phyloP scores from a whole-genome alignment of 2,888 invertebrate genomes.

The Diabrotica balteata region DNA sequence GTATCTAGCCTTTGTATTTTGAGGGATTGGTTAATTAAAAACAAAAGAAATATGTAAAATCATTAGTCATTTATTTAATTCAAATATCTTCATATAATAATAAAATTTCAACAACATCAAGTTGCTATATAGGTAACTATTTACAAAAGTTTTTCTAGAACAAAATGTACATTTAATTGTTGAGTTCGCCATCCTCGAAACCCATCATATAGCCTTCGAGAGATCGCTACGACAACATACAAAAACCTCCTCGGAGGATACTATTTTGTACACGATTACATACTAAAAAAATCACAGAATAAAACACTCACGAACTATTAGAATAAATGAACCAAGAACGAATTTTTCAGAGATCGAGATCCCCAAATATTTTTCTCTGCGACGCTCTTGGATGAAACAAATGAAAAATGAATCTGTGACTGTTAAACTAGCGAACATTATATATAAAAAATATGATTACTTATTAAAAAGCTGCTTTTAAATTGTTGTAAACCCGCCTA shows the following conservation, averaged over 20 bases:
- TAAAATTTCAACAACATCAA: slow-evolving; percentile 55
- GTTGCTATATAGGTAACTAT: slow-evolving; percentile 58
- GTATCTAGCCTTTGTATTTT: too few relatives aligned
- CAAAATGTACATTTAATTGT: slow-evolving; percentile 52
- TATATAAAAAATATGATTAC: slow-evolving; percentile 8
- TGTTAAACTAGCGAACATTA: slow-evolving; percentile 39
- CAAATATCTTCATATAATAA: slow-evolving; percentile 52
- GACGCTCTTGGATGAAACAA: slow-evolving; percentile 19
- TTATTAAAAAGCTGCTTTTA: slow-evolving; percentile 19
- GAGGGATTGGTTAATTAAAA: too few relatives aligned
- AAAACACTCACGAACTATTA: slow-evolving; percentile 55
- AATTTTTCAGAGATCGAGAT: slow-evolving; percentile 30
- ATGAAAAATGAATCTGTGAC: slow-evolving; percentile 47
- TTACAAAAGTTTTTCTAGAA: slow-evolving; percentile 55
- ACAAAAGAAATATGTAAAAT: slow-evolving; percentile 30
- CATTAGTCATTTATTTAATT: slow-evolving; percentile 47
- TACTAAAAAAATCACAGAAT: slow-evolving; percentile 59
- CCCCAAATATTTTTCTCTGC: not conserved
- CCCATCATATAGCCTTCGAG: slow-evolving; percentile 37
- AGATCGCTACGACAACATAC: slow-evolving; percentile 40
- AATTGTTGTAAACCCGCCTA: slow-evolving; percentile 46
- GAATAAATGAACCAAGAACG: slow-evolving; percentile 40
- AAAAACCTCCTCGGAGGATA: slow-evolving; percentile 40
- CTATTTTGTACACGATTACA: slow-evolving; percentile 51
- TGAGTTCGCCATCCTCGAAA: slow-evolving; percentile 41